Conservation (phyloP, 2,888 invertebrate genomes). For the Campoplex capitator region DNA sequence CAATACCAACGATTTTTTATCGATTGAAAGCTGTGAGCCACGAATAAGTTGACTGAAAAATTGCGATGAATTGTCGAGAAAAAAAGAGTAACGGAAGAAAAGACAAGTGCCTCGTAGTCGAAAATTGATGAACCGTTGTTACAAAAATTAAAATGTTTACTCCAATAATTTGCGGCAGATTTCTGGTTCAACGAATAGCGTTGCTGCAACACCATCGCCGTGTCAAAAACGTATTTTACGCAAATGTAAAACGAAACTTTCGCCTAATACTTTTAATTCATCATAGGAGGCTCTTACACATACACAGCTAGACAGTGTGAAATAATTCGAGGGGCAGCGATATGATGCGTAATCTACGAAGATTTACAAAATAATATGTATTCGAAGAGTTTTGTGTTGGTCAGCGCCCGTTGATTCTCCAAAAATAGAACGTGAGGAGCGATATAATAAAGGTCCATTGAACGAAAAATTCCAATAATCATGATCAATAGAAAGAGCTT, state of each 20-base stretch:
- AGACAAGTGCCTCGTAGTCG: neutral
- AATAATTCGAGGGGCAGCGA: conserved; percentile 22
- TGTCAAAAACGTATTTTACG: conserved; percentile 4
- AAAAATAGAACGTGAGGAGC: neutral
- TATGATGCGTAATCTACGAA: conserved; percentile 15
- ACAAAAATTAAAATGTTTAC: neutral
- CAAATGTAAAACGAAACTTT: conserved; percentile 28
- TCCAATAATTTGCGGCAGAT: neutral
- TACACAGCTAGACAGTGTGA: conserved; percentile 41
- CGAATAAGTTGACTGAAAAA: neutral
- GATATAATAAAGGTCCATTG: neutral
- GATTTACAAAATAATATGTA: conserved; percentile 21
- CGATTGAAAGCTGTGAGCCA: neutral
- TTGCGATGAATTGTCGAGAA: neutral
- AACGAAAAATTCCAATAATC: neutral
- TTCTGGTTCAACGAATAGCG: neutral
- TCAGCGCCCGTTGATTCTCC: neutral
- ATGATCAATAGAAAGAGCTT: conserved; percentile 19
- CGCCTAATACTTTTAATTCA: conserved; percentile 60
- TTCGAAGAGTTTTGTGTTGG: conserved; percentile 3
- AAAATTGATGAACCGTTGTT: neutral
- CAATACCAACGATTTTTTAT: neutral
- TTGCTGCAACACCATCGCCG: neutral
- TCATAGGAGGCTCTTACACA: conserved; percentile 44
- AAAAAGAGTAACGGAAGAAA: neutral